Evolutionary conservation across 2,113 vertebrate genomes (phyloP).

Genomic region (Hiodon alosoides): DNA sequence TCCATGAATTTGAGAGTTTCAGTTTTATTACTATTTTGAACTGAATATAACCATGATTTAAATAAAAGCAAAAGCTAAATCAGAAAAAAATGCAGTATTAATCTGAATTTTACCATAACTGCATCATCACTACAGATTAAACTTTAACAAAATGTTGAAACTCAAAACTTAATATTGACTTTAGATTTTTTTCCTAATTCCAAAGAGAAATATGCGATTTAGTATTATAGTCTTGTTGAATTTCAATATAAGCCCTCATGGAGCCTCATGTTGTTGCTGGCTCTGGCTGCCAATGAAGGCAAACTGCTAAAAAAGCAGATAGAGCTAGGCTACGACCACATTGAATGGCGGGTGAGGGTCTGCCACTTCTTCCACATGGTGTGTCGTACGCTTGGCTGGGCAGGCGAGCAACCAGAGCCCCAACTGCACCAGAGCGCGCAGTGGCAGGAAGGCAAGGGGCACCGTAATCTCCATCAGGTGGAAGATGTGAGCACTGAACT

Average conservation of each 20-base stretch:
- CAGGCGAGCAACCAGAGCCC: constrained; percentile 56
- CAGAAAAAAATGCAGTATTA: not conserved
- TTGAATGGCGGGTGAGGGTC: constrained; percentile 55
- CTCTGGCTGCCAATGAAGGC: not conserved
- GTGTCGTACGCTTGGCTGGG: constrained; percentile 36
- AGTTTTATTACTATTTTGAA: too few relatives aligned
- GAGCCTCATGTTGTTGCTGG: not conserved
- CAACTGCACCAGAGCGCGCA: constrained; percentile 72
- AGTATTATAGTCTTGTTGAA: too few relatives aligned
- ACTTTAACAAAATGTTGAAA: too few relatives aligned
- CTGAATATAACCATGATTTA: too few relatives aligned
- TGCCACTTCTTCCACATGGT: constrained; percentile 51
- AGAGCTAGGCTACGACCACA: constrained; percentile 52
- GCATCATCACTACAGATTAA: too few relatives aligned
- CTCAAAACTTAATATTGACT: too few relatives aligned
- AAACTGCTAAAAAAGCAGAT: not conserved
- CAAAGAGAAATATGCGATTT: too few relatives aligned
- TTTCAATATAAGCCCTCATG: not conserved
- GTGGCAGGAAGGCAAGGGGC: constrained; percentile 76
- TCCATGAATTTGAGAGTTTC: too few relatives aligned
- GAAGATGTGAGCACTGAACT: constrained; percentile 81
- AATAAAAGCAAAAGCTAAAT: not conserved
- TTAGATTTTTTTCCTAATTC: too few relatives aligned
- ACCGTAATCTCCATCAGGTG: constrained; percentile 82
- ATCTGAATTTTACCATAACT: not conserved